Evolutionary conservation across 1,140 invertebrate species (phyloP), one percentile per base, ranked within the genome.

Genomic region (Lucilia sericata): DNA sequence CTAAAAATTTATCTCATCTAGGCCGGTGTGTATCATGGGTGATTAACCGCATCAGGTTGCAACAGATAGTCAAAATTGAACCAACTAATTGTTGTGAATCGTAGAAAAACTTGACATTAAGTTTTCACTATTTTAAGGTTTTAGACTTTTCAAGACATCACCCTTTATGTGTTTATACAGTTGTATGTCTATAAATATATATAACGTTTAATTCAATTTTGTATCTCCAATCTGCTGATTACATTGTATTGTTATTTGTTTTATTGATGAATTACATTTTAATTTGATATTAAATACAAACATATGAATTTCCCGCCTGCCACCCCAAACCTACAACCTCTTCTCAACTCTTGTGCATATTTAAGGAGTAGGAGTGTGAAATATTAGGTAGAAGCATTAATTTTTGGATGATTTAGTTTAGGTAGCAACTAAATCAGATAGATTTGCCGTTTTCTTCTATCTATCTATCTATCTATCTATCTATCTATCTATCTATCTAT

Each of bases 191-290:
- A 70, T 70, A 70, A 80, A 21, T 14, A 21, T 14, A 21, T 49
- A 80, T 80, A 80, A 80, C 76, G 76, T 80, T 80, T 80, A 80
- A 80, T 78, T 78, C 75, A 78, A 78, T 80, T 80, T 80, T 49
- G 47, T 80, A 51, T 80, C 76, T 80, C 36, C 65, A 80, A 80
- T 80, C 76, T 80, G 76, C 76, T 80, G 76, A 80, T 80, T 80
- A 80, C 76, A 51, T 80, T 80, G 76, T 80, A 80, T 80, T 80
- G 76, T 80, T 80, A 80, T 80, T 80, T 80, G 76, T 80, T 80
- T 80, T 80, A 80, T 80, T 80, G 76, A 80, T 80, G 76, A 80
- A 80, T 80, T 80, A 80, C 76, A 80, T 49, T 80, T 80, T 80
- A 80, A 80, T 80, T n/a, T 80, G 76, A 51, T 80, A 80, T 80